Evolutionary conservation across 2,113 vertebrate genomes (phyloP).

Genomic region (Cinclus cinclus): DNA sequence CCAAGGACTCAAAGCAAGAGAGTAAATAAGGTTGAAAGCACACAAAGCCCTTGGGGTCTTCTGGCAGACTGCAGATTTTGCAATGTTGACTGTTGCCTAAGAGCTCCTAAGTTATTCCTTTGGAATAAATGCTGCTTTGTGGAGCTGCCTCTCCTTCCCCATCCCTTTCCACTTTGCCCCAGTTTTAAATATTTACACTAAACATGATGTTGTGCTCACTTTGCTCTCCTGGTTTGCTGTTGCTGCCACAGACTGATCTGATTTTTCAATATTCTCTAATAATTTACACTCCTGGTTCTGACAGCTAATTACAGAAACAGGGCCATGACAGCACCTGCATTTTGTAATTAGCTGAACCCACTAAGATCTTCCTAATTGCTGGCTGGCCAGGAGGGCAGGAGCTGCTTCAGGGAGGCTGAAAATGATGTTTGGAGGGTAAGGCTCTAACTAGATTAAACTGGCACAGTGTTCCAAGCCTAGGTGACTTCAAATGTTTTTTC

Average conservation of each 20-base stretch:
- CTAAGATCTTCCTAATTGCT: neutral
- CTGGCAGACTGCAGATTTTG: constrained; percentile 34
- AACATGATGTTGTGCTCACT: fast-evolving
- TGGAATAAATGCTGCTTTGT: neutral
- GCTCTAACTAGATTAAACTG: neutral
- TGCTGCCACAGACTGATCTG: neutral
- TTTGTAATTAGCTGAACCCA: neutral
- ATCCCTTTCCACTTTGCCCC: neutral
- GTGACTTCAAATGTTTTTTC: neutral
- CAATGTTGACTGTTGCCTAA: constrained; percentile 53
- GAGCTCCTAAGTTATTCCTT: constrained; percentile 41
- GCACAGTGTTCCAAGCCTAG: neutral
- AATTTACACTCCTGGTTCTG: neutral
- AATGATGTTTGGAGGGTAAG: neutral
- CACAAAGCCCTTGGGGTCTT: constrained; percentile 14
- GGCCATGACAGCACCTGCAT: neutral
- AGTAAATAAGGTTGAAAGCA: constrained; percentile 58
- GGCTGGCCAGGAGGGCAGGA: neutral
- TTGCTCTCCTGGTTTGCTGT: neutral
- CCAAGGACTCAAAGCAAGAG: constrained; percentile 10
- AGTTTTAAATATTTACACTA: neutral
- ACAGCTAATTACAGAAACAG: neutral
- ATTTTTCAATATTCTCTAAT: neutral
- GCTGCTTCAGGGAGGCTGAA: neutral
- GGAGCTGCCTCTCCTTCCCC: neutral